Evolutionary conservation across 2,888 invertebrate genomes (phyloP), one percentile per base, ranked within the genome.

Genomic region (Archaeoteleia sp.): DNA sequence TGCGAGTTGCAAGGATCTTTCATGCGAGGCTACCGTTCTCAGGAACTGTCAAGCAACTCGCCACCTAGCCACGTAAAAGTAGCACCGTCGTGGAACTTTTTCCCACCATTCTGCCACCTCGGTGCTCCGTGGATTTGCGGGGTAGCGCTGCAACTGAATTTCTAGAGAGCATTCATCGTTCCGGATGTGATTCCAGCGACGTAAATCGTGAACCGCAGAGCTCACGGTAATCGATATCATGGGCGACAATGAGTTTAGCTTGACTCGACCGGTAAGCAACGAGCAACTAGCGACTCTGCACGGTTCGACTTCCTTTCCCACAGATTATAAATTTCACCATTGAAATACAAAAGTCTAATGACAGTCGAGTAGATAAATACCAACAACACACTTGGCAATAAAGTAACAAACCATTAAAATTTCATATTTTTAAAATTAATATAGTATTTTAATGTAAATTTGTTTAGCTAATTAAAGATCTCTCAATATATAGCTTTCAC

Each of bases 151-250:
- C 20, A 20, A 20, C 20, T 65, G 37, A 12, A 40, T 30, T 39
- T 12, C 34, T 15, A 39, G 15, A 15, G 17, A 34, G 66, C 74
- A 73, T 75, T 74, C 72, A 75, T 74, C 74, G 73, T 76, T 74
- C 73, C 67, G 73, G 67, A 63, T 73, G 70, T 45, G 73, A 73
- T 70, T 70, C 67, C 66, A 60, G 49, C 70, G 72, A 71, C 75
- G 74, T 77, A 76, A 76, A 77, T 77, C 74, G 65, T 70, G 72
- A 74, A 72, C 74, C 71, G 66, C 70, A 67, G 63, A 67, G 43
- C 43, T 40, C 29, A 15, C 27, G 37, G 48, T 49, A 60, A 55
- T 60, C 60, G 60, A 66, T 66, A 66, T 49, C 54, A 40, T 29
- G 34, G 43, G 42, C 60, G 60, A 67, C 37, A 67, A 67, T 61